Base-by-base conservation (phyloP, 2,113 vertebrate genomes). In the Delphinapterus leucas region DNA sequence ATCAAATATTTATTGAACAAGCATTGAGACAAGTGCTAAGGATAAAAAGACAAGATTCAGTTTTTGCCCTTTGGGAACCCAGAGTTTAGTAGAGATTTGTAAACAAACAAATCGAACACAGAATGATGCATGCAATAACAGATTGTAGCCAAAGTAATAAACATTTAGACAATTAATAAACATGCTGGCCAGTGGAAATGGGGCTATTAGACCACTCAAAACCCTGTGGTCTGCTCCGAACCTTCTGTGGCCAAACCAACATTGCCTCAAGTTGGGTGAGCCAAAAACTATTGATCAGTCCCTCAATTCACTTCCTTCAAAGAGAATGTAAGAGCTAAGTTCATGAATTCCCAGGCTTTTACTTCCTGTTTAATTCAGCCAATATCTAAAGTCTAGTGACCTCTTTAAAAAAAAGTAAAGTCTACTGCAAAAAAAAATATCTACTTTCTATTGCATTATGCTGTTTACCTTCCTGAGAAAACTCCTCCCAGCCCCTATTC, bases 161-260 rank as follows among this genome's bases (percentile, higher is more conserved):
- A 95, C 77, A 97, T 83, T 79, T 68, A 93, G 41, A 67, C 8
- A 89, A 91, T 93, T 68, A 95, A 68, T 74, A 83, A 93, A 41
- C 41, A 80, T n/a, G 28, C 38, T 71, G 14, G 15, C 3, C 41
- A 77, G 18, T 31, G 55, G 36, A 77, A n/a, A 79, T 1, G 23
- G 26, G 61, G 13, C 55, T 12, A 2, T 86, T 49, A 12, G 2
- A n/a, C 11, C 12, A 25, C 36, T 58, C 31, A 76, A 53, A 61
- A 36, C 6, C 5, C 9, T 41, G 14, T 53, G 47, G 49, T 96
- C 89, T 77, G 49, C 33, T 60, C 41, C 36, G 12, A 92, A 11
- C 58, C 31, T 60, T 93, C 33, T 44, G 36, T 25, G 38, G 14
- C 20, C 63, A 70, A 97, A 87, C 2, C 36, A 87, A 31, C 20